phyloP scores from a whole-genome alignment of 2,888 invertebrate species.

The Cataglyphis albicans region DNA sequence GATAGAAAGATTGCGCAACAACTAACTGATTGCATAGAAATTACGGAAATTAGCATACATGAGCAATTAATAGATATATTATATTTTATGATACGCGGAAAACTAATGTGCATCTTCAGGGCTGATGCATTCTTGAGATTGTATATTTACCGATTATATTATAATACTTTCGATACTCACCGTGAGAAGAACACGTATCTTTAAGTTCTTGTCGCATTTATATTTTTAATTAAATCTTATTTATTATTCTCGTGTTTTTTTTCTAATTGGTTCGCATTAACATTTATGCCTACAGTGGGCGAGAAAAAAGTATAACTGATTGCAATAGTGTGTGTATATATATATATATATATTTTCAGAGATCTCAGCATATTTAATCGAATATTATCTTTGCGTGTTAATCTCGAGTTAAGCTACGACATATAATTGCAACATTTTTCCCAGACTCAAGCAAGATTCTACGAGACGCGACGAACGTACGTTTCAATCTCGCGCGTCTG shows the following conservation, averaged over 20 bases:
- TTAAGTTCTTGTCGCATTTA: constrained; percentile 12
- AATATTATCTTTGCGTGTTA: constrained; percentile 36
- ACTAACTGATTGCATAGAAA: constrained; percentile 6
- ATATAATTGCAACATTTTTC: constrained; percentile 29
- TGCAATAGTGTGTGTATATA: not conserved
- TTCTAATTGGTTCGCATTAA: constrained; percentile 33
- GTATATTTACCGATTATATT: not conserved
- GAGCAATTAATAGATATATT: constrained; percentile 12
- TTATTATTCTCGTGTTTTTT: not conserved
- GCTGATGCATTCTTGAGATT: constrained; percentile 21
- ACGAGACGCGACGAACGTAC: constrained; percentile 14
- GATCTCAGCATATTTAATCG: constrained; percentile 28
- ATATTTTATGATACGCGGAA: not conserved
- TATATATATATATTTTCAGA: not conserved
- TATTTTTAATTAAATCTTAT: constrained; percentile 38
- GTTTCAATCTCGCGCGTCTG: constrained; percentile 41
- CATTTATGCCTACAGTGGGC: not conserved
- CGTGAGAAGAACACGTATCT: constrained; percentile 4
- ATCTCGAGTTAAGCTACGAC: constrained; percentile 8
- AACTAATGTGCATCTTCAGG: not conserved
- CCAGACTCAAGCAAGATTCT: constrained; percentile 19
- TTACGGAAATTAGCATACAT: constrained; percentile 32
- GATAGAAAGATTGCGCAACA: not conserved
- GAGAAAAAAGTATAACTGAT: not conserved
- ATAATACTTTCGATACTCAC: not conserved